Conservation (phyloP, 1,140 invertebrate genomes). For the Ceratoteleas bidentatus region DNA sequence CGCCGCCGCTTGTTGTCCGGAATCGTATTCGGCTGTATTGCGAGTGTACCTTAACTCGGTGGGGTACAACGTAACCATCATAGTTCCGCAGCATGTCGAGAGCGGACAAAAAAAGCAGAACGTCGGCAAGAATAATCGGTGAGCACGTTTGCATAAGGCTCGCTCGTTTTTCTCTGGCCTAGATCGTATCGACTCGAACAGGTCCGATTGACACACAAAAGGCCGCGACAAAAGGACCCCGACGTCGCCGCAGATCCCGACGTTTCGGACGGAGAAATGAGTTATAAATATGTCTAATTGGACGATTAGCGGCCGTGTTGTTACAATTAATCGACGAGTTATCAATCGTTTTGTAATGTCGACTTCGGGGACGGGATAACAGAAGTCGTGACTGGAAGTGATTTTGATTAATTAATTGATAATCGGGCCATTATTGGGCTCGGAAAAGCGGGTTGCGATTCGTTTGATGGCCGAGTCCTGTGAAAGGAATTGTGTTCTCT, state of each 20-base stretch:
- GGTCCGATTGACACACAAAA: conserved; percentile 58
- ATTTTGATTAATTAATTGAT: too few species aligned
- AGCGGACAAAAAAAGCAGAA: conserved; percentile 32
- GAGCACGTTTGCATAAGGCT: conserved; percentile 59
- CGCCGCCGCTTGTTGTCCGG: conserved; percentile 34
- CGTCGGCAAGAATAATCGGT: conserved; percentile 41
- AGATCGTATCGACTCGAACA: conserved; percentile 57
- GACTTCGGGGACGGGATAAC: too few species aligned
- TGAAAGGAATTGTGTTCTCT: too few species aligned
- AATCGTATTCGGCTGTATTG: conserved; percentile 53
- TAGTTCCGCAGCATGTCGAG: conserved; percentile 58
- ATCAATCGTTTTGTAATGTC: conserved; percentile 30
- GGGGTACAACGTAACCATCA: conserved; percentile 62
- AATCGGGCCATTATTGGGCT: too few species aligned
- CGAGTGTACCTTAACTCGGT: conserved; percentile 58
- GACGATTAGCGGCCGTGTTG: conserved; percentile 40
- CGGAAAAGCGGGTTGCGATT: too few species aligned
- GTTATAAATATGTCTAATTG: conserved; percentile 57
- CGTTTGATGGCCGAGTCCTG: too few species aligned
- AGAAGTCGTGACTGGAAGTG: too few species aligned
- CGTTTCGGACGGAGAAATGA: conserved; percentile 21
- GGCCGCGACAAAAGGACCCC: conserved; percentile 48
- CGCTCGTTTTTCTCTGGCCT: conserved; percentile 57
- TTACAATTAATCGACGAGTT: conserved; percentile 46
- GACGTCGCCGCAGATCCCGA: conserved; percentile 14